Conservation (phyloP, 30 jellyfish, hydroid and myxozoan species). For the Kudoa iwatai region DNA sequence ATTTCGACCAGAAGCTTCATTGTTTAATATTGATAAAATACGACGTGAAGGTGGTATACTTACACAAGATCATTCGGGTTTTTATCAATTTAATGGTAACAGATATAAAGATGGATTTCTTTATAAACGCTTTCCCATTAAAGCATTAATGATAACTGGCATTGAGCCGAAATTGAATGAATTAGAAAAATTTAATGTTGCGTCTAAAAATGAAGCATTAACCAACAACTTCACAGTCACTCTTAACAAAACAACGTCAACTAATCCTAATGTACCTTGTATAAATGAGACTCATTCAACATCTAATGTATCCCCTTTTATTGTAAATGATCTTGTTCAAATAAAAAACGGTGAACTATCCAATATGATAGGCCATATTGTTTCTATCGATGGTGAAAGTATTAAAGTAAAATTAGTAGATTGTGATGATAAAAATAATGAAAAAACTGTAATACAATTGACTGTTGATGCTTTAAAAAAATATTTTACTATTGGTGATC, state of each 20-base stretch:
- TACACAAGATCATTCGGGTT: slow-evolving; percentile 57
- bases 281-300: slow-evolving; percentile 5
- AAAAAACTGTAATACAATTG: neutral
- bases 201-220: neutral
- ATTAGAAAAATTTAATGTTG: neutral
- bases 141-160: slow-evolving; percentile 13
- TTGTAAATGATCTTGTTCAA: slow-evolving; percentile 37
- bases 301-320: too few relatives aligned
- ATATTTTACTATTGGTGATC: slow-evolving; percentile 69
- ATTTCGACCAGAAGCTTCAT: neutral
- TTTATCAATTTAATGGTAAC: slow-evolving; percentile 18
- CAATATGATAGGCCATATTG: slow-evolving; percentile 33
- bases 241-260: too few relatives aligned
- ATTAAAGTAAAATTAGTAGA: slow-evolving; percentile 31
- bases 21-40: neutral
- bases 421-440: slow-evolving; percentile 34
- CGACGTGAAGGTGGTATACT: neutral
- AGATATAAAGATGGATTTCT: slow-evolving; percentile 56
- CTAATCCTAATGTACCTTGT: too few relatives aligned
- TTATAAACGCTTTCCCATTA: slow-evolving; percentile 35
- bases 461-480: slow-evolving; percentile 50
- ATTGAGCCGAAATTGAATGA: neutral
- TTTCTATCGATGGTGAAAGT: slow-evolving; percentile 33
- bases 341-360: slow-evolving; percentile 55
- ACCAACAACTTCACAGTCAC: too few relatives aligned